These are phyloP conservation scores for Lepus timidus DNA, from an alignment of 2,113 vertebrate genomes.

Conservation along the genomic window DNA sequence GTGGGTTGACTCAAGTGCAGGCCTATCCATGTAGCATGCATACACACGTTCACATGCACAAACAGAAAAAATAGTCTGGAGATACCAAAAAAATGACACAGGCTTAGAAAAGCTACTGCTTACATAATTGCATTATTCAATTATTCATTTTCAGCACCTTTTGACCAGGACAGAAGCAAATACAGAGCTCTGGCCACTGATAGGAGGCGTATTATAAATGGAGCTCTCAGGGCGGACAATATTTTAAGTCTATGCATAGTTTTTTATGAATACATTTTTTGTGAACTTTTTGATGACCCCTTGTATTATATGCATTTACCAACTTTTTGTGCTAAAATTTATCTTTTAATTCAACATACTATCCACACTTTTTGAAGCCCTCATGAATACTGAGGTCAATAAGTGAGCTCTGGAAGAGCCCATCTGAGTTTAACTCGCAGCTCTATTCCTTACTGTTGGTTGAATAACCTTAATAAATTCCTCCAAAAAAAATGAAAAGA, in stretches of 20 bases:
- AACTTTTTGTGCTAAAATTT: too few species aligned
- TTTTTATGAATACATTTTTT: too few species aligned
- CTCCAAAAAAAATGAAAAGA: neutral
- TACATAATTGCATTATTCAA: neutral
- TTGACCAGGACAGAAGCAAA: too few species aligned
- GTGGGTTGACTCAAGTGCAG: neutral
- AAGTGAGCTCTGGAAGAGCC: neutral
- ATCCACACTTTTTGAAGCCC: too few species aligned
- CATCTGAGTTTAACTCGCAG: neutral
- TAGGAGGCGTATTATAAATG: fast-evolving
- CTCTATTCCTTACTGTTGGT: neutral
- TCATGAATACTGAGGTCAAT: neutral
- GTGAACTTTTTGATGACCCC: too few species aligned
- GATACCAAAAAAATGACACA: neutral
- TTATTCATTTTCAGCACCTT: neutral
- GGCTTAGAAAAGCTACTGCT: neutral
- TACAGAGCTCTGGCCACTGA: too few species aligned
- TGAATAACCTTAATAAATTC: neutral
- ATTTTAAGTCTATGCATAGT: too few species aligned
- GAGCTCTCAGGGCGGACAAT: neutral
- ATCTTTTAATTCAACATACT: too few species aligned
- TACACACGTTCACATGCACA: fast-evolving
- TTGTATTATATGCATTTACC: too few species aligned
- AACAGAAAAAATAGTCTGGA: neutral
- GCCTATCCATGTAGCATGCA: neutral